Evolutionary conservation across 1,140 invertebrate genomes (phyloP).

Genomic region (Dendrolimus punctatus): DNA sequence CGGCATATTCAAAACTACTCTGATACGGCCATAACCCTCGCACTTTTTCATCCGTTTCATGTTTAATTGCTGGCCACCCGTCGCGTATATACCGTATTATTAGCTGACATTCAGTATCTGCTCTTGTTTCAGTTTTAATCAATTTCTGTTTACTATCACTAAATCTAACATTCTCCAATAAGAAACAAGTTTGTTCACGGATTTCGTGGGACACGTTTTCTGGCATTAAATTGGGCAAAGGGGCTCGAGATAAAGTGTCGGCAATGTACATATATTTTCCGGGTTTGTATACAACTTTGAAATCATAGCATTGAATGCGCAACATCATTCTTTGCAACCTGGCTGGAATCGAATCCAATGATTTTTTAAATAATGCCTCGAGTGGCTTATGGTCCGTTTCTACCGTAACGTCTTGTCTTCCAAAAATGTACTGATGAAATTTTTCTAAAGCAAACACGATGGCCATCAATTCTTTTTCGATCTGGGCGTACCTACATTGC

Average conservation of each 20-base stretch:
- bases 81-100: conserved; percentile 9
- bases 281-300: conserved; percentile 7
- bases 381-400: conserved; percentile 66
- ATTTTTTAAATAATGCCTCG: conserved; percentile 37
- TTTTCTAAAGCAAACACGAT: conserved; percentile 34
- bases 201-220: conserved; percentile 10
- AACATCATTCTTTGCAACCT: conserved; percentile 9
- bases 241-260: conserved; percentile 13
- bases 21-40: conserved; percentile 14
- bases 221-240: conserved; percentile 11
- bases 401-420: conserved; percentile 20
- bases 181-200: conserved; percentile 16
- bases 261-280: conserved; percentile 14
- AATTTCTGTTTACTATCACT: conserved; percentile 12
- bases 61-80: conserved; percentile 13
- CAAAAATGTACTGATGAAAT: conserved; percentile 25
- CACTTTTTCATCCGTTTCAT: conserved; percentile 8
- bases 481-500: conserved; percentile 36
- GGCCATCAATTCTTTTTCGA: conserved; percentile 46
- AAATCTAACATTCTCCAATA: conserved; percentile 18
- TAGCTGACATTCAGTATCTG: conserved; percentile 5
- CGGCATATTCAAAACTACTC: conserved; percentile 16
- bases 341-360: conserved; percentile 5
- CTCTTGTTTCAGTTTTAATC: conserved; percentile 4
- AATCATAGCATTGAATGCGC: neutral